Evolutionary conservation across 2,797 vertebrate genomes (phyloP).

Genomic region (Aeoliscus strigatus): DNA sequence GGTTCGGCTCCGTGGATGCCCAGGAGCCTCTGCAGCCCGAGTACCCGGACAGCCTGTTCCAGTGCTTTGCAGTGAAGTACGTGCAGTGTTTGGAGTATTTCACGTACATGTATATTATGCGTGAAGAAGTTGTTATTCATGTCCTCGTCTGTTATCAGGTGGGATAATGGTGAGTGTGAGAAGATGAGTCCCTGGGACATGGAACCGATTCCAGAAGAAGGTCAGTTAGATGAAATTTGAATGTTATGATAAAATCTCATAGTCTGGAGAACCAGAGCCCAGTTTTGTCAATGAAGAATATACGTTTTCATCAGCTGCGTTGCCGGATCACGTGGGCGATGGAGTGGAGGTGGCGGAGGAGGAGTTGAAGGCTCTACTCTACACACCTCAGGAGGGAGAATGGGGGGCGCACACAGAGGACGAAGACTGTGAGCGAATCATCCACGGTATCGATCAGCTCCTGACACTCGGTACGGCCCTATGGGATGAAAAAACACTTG

Average conservation of each 20-base stretch:
- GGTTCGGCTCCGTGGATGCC: slow-evolving; percentile 94
- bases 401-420: slow-evolving; percentile 91
- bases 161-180: slow-evolving; percentile 96
- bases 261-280: too few species aligned
- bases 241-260: too few species aligned
- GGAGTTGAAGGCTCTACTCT: slow-evolving; percentile 87
- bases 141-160: slow-evolving; percentile 70
- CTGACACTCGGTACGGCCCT: slow-evolving; percentile 83
- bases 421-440: slow-evolving; percentile 90
- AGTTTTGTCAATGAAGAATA: too few species aligned
- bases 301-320: slow-evolving; percentile 74
- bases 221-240: too few species aligned
- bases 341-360: slow-evolving; percentile 91
- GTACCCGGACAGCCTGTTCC: slow-evolving; percentile 97
- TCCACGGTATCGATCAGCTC: slow-evolving; percentile 87
- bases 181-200: slow-evolving; percentile 99
- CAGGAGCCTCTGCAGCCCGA: slow-evolving; percentile 94
- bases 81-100: slow-evolving; percentile 22
- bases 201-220: slow-evolving; percentile 94
- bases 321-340: slow-evolving; percentile 89
- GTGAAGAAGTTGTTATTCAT: too few species aligned
- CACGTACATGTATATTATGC: not conserved
- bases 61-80: slow-evolving; percentile 94
- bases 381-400: slow-evolving; percentile 92
- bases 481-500: rapidly evolving